Base-by-base conservation (phyloP, 2,888 invertebrate species). In the Drosophila sordidapex region DNA sequence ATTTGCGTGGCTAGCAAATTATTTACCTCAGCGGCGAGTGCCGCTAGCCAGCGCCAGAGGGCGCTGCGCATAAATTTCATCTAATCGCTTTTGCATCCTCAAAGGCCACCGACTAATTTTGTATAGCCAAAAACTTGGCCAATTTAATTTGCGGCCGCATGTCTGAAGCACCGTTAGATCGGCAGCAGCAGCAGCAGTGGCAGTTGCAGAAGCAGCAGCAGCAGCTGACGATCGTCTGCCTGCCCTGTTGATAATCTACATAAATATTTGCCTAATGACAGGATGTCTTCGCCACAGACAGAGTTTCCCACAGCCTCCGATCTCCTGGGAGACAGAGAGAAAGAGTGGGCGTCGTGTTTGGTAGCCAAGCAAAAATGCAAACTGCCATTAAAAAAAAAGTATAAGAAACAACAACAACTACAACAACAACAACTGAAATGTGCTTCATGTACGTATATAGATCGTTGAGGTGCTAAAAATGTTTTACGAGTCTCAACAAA, bases 401-500 rank as follows among this genome's bases (percentile, higher is more conserved):
- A 58, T 59, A 66, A 74, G 58, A 48, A 66, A 33, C 48, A 57
- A 58, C 49, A 72, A 40, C 29, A 64, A 31, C 31, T 3, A 13
- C 36, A 64, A n/a, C 63, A 48, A 31, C 36, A 52, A 29, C 27
- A 68, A 43, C 56, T 62, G 64, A 74, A 49, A 36, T 60, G 57
- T 68, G 67, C 69, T 76, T 64, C 63, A 68, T 78, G 68, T 74
- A 71, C 70, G 51, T 65, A 83, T 81, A 71, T 83, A 61, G 84
- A 84, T 82, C 79, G 89, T 79, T 68, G 88, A 90, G 91, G 90
- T 90, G 90, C 90, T 90, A 90, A 90, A 90, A 89, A 90, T 90
- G 89, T 91, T 90, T 90, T 90, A 91, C 91, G 89, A 91, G 83
- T 90, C 83, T 78, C 89, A 87, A 87, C 88, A 89, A 90, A 89